These are phyloP conservation scores for Lanius collurio DNA, from an alignment of 2,113 vertebrate genomes.

Conservation along the genomic window DNA sequence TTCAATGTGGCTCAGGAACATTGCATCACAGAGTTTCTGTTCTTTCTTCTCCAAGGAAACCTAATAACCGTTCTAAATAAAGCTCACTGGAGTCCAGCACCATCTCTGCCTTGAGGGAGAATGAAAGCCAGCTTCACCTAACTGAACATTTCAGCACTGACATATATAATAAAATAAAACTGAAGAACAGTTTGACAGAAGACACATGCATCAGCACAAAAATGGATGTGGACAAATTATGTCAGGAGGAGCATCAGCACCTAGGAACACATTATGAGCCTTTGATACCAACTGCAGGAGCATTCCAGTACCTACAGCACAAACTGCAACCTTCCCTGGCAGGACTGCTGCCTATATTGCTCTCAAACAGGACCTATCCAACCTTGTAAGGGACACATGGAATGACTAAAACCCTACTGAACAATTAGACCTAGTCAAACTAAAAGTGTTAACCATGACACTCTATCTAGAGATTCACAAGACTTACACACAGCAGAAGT, in stretches of 20 bases:
- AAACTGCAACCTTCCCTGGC: background rate
- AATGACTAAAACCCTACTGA: background rate
- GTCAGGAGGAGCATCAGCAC: background rate
- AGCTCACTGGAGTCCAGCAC: background rate
- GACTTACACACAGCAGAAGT: background rate
- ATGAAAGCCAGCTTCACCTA: background rate
- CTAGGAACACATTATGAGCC: background rate
- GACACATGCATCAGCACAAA: background rate
- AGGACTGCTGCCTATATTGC: background rate
- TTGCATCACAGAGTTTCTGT: background rate
- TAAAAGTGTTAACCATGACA: background rate
- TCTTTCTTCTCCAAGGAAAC: background rate
- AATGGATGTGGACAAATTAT: background rate
- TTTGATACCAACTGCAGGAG: background rate
- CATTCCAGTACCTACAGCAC: background rate
- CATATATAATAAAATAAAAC: background rate
- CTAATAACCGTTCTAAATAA: background rate
- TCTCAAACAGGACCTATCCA: background rate
- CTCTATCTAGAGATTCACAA: background rate
- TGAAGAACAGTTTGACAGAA: background rate
- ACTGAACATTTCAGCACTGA: background rate
- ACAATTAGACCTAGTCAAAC: background rate
- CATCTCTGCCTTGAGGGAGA: background rate
- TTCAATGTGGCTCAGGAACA: background rate
- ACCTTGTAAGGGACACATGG: rapidly evolving